phyloP scores from a whole-genome alignment of 2,113 vertebrate species.

The Nibea albiflora region DNA sequence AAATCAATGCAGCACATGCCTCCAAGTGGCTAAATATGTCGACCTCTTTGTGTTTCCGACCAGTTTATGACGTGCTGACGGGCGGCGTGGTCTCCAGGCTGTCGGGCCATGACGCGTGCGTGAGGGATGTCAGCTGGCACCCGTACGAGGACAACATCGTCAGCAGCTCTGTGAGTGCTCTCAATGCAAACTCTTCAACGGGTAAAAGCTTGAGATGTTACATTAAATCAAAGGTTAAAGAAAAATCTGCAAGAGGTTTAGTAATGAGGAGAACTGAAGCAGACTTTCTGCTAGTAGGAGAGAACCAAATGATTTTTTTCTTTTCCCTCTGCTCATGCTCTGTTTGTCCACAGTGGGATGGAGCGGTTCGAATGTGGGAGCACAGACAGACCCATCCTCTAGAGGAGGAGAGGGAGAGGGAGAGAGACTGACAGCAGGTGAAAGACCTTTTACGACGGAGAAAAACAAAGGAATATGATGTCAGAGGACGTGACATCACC shows the following conservation, averaged over 20 bases:
- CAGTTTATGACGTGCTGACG: conserved; percentile 91
- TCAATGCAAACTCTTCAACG: not conserved
- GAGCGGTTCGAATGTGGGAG: conserved; percentile 90
- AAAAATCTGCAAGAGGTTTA: conserved; percentile 4
- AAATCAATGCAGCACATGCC: not conserved
- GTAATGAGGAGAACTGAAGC: conserved; percentile 11
- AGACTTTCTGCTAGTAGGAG: conserved; percentile 14
- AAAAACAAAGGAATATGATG: conserved; percentile 9
- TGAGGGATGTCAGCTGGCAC: conserved; percentile 93
- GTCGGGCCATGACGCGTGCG: conserved; percentile 90
- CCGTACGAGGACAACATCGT: conserved; percentile 91
- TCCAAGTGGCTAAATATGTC: not conserved
- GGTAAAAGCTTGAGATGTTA: not conserved
- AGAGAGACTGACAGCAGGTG: conserved; percentile 34
- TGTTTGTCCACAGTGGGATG: conserved; percentile 87
- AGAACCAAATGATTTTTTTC: not conserved
- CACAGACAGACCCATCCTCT: conserved; percentile 89
- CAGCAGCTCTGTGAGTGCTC: conserved; percentile 91
- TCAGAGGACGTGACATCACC: conserved; percentile 22
- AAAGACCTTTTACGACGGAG: not conserved
- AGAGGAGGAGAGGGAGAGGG: conserved; percentile 79
- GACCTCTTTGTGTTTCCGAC: conserved; percentile 6
- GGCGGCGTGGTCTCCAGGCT: conserved; percentile 88
- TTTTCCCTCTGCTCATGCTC: not conserved
- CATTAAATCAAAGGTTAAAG: not conserved